Percentiles rank a stretch among this genome's conserved stretches.
These are phyloP conservation scores for Drosophila subquinaria DNA, from an alignment of 2,888 invertebrate genomes.

Conservation along the genomic window DNA sequence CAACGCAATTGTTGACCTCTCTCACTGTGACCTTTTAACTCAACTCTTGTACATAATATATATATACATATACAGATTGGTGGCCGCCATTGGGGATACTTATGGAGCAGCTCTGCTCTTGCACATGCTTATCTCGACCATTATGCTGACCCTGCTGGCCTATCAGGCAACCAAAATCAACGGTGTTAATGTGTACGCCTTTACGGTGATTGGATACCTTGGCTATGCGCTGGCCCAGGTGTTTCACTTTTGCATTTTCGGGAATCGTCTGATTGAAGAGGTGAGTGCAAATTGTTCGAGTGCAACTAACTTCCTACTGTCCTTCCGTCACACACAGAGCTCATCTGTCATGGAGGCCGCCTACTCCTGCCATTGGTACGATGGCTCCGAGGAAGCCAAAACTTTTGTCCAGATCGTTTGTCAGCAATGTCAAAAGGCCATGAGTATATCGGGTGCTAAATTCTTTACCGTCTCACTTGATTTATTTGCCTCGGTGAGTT, in stretches of 20 bases:
- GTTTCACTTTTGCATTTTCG: slow-evolving; percentile 94
- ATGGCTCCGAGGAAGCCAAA: slow-evolving; percentile 95
- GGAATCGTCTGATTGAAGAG: slow-evolving; percentile 94
- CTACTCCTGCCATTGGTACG: slow-evolving; percentile 96
- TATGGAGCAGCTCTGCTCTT: slow-evolving; percentile 93
- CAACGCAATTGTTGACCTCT: slow-evolving; percentile 2
- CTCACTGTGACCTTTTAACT: neutral
- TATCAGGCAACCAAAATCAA: slow-evolving; percentile 95
- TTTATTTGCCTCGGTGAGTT: slow-evolving; percentile 93
- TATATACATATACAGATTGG: slow-evolving; percentile 87
- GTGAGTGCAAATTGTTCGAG: slow-evolving; percentile 85
- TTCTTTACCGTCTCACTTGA: slow-evolving; percentile 95
- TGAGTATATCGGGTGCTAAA: slow-evolving; percentile 95
- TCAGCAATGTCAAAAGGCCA: slow-evolving; percentile 95
- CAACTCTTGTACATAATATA: slow-evolving; percentile 10
- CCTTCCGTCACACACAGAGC: slow-evolving; percentile 87
- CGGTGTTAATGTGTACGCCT: slow-evolving; percentile 91
- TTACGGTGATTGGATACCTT: slow-evolving; percentile 92
- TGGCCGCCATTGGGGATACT: slow-evolving; percentile 92
- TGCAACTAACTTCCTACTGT: slow-evolving; percentile 1
- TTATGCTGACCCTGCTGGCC: slow-evolving; percentile 92
- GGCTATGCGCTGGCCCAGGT: slow-evolving; percentile 93
- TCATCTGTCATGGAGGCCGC: slow-evolving; percentile 97
- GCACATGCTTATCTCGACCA: slow-evolving; percentile 94
- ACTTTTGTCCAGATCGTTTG: slow-evolving; percentile 96